Conservation (phyloP, 1,140 invertebrate species). For the Saccostrea cuccullata region DNA sequence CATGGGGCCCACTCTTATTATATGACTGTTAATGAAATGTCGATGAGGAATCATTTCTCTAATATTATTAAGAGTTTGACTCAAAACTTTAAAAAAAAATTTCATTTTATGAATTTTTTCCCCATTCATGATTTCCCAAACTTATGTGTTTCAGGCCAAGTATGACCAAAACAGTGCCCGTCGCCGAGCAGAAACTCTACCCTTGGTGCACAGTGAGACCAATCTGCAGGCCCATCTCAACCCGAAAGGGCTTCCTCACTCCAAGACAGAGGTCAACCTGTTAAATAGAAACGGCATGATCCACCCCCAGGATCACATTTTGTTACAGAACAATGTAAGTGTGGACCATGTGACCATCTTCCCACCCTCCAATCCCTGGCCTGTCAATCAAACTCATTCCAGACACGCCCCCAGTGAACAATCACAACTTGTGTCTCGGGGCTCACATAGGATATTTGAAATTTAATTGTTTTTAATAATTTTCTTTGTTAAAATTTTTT, state of each 20-base stretch:
- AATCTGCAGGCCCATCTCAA: constrained; percentile 59
- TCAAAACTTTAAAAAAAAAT: too few species aligned
- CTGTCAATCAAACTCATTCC: constrained; percentile 38
- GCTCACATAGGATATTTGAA: constrained; percentile 40
- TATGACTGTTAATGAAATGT: too few species aligned
- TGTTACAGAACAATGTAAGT: constrained; percentile 48
- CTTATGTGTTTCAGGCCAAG: constrained; percentile 82
- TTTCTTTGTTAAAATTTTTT: neutral
- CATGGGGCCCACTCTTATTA: too few species aligned
- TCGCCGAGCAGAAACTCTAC: constrained; percentile 73
- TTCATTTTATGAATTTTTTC: neutral
- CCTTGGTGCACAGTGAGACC: constrained; percentile 69
- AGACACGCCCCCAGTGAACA: neutral
- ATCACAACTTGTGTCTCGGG: neutral
- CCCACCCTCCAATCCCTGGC: neutral
- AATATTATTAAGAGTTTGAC: too few species aligned
- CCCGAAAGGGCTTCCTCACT: constrained; percentile 56
- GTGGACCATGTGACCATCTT: constrained; percentile 47
- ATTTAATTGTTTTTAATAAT: neutral
- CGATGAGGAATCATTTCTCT: too few species aligned
- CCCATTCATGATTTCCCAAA: neutral
- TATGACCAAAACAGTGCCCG: constrained; percentile 84
- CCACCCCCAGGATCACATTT: constrained; percentile 48
- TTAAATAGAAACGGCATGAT: constrained; percentile 41
- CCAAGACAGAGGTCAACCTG: constrained; percentile 62